Evolutionary conservation across 1,140 invertebrate species (phyloP).

Genomic region (Apocrypta bakeri): DNA sequence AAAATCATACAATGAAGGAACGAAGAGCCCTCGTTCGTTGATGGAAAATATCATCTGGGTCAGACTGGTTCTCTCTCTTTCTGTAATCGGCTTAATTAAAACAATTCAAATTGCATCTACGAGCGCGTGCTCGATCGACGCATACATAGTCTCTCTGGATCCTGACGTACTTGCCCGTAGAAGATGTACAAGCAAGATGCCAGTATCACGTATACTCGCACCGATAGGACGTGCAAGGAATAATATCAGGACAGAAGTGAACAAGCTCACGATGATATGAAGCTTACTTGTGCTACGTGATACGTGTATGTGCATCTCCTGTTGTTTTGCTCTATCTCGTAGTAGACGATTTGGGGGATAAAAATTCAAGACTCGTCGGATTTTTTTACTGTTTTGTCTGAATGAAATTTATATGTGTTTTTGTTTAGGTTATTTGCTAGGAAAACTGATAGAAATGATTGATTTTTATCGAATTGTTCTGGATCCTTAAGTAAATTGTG

Average conservation of each 20-base stretch:
- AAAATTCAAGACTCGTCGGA: not conserved
- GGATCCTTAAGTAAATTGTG: too few relatives aligned
- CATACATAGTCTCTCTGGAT: not conserved
- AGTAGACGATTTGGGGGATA: not conserved
- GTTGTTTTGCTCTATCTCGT: not conserved
- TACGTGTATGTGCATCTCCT: not conserved
- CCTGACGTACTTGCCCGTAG: not conserved
- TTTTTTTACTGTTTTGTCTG: too few relatives aligned
- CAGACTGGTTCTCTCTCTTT: not conserved
- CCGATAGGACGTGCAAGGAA: not conserved
- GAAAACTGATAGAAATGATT: too few relatives aligned
- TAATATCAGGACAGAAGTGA: not conserved
- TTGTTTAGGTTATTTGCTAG: too few relatives aligned
- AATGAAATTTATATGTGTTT: too few relatives aligned
- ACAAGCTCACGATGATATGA: not conserved
- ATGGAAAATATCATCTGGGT: not conserved
- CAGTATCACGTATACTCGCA: not conserved
- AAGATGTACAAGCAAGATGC: not conserved
- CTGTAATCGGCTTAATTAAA: slow-evolving; percentile 2
- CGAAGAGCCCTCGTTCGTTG: not conserved
- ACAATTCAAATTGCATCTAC: not conserved
- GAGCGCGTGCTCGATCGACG: not conserved
- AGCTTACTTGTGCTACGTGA: not conserved
- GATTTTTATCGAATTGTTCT: too few relatives aligned
- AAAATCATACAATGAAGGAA: not conserved